Conservation (phyloP, 2,888 invertebrate species). For the Hylaea fasciaria region DNA sequence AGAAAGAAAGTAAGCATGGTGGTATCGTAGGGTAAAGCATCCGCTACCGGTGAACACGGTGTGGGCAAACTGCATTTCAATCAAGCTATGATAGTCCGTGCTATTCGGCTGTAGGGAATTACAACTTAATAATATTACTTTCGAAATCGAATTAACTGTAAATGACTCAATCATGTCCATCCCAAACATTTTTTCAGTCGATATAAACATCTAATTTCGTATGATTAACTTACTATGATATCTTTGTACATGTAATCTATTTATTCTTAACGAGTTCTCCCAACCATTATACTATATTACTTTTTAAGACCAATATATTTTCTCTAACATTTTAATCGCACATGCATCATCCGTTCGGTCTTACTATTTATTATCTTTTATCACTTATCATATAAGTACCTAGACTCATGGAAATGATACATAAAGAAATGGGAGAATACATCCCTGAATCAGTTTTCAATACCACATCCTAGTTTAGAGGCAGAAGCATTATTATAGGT, state of each 20-base stretch:
- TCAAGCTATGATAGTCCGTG: too few species aligned
- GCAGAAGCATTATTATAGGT: too few species aligned
- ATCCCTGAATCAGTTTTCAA: not conserved
- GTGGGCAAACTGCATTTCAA: too few species aligned
- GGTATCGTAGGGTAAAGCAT: too few species aligned
- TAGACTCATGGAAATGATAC: not conserved
- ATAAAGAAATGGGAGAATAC: not conserved
- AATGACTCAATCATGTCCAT: constrained; percentile 15
- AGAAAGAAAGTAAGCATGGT: not conserved
- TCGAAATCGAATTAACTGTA: constrained; percentile 14
- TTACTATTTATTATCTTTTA: too few species aligned
- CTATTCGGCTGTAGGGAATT: not conserved
- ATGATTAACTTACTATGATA: constrained; percentile 34
- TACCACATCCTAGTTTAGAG: not conserved
- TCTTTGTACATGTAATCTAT: constrained; percentile 40
- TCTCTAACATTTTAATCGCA: too few species aligned
- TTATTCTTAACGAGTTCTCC: constrained; percentile 7
- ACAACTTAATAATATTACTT: not conserved
- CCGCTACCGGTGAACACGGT: too few species aligned
- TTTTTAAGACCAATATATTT: too few species aligned
- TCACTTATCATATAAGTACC: too few species aligned
- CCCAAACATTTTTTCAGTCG: constrained; percentile 37
- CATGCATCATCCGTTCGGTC: too few species aligned
- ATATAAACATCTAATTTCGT: constrained; percentile 34
- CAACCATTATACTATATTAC: too few species aligned